Base-by-base conservation (phyloP, 37 sponge, comb jelly and placozoan species). In the Aplysina aerophoba region DNA sequence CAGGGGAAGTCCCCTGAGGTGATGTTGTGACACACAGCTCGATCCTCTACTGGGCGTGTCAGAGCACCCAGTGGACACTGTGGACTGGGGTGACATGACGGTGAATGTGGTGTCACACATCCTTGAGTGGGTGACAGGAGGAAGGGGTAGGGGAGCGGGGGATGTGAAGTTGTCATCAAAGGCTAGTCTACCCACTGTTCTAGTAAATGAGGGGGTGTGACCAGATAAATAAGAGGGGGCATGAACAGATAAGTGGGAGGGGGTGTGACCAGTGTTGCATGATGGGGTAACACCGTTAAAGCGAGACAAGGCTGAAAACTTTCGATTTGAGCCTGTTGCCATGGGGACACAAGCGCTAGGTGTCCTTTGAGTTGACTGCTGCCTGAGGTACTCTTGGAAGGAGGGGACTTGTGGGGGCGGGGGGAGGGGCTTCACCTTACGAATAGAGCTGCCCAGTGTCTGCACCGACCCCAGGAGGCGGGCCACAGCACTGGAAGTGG, bases 151-250 rank as follows among this genome's bases (percentile, higher is more conserved):
- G 27, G 71, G 6, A 35, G 71, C 15, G 17, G 78, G 78, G 25
- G 78, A 75, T 40, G 54, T 53, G 54, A 75, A 75, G 78, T 75
- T 75, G 78, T 75, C 78, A 0, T 75, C 78, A 75, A 75, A 75
- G 1, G 78, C 78, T 4, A 75, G 53, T 50, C 40, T 75, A 4
- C 41, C 41, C 3, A 40, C 54, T 21, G 74, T 33, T 20, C 33
- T 30, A 41, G 40, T 33, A n/a, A n/a, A n/a, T 24, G 78, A 15
- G 15, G 14, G 6, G 53, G 54, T n/a, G n/a, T n/a, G n/a, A n/a
- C n/a, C n/a, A n/a, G n/a, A n/a, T n/a, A n/a, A n/a, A n/a, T n/a
- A n/a, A n/a, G n/a, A n/a, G n/a, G n/a, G n/a, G n/a, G n/a, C n/a
- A n/a, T n/a, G n/a, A n/a, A n/a, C n/a, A n/a, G n/a, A n/a, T n/a